Conservation (phyloP, 2,113 vertebrate genomes). For the Myxocyprinus asiaticus region DNA sequence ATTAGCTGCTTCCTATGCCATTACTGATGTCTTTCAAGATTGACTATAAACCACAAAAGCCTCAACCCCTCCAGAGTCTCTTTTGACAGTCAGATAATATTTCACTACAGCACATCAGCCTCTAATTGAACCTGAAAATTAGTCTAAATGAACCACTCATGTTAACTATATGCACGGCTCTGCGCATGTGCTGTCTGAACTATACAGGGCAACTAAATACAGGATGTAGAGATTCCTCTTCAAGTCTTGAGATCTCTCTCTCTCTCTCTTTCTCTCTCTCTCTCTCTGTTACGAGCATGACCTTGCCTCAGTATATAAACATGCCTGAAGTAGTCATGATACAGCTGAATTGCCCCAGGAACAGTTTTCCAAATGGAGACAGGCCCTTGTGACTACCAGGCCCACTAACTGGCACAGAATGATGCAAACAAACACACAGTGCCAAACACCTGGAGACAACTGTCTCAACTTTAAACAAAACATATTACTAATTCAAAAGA, state of each 20-base stretch:
- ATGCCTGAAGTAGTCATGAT: constrained; percentile 69
- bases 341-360: constrained; percentile 65
- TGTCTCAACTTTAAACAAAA: constrained; percentile 57
- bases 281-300: not conserved
- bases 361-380: constrained; percentile 21
- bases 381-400: constrained; percentile 60
- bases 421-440: constrained; percentile 61
- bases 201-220: constrained; percentile 23
- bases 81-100: constrained; percentile 29
- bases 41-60: not conserved
- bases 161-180: constrained; percentile 32
- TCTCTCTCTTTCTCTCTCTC: not conserved
- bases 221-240: constrained; percentile 3
- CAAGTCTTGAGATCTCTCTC: not conserved
- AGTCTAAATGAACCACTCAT: constrained; percentile 13
- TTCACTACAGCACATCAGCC: constrained; percentile 18
- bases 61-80: not conserved
- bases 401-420: constrained; percentile 64
- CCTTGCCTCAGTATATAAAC: constrained; percentile 62
- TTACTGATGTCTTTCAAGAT: not conserved
- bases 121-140: constrained; percentile 44
- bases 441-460: constrained; percentile 56
- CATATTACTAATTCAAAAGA: constrained; percentile 64
- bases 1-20: not conserved
- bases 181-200: constrained; percentile 29